phyloP scores from a whole-genome alignment of 1,140 invertebrate species.

The Scaptomyza hsui region DNA sequence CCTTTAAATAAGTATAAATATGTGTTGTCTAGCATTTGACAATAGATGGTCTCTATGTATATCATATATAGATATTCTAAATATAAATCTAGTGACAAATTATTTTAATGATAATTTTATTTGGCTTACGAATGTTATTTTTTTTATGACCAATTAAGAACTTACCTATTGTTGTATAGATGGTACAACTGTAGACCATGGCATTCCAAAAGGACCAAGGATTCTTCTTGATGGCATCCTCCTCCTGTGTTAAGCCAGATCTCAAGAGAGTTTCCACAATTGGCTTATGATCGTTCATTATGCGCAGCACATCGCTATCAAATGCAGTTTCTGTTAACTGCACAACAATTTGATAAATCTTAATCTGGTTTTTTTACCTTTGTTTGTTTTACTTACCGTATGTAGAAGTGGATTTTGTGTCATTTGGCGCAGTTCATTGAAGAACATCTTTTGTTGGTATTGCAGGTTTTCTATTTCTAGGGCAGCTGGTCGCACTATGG shows the following conservation, averaged over 20 bases:
- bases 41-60: neutral
- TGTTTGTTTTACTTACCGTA: slow-evolving; percentile 29
- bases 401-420: slow-evolving; percentile 17
- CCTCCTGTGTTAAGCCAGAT: slow-evolving; percentile 31
- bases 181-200: slow-evolving; percentile 95
- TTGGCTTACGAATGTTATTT: neutral
- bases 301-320: slow-evolving; percentile 42
- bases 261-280: slow-evolving; percentile 58
- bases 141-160: slow-evolving; percentile 25
- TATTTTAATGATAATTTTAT: neutral
- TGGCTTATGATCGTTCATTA: slow-evolving; percentile 51
- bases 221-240: slow-evolving; percentile 63
- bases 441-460: slow-evolving; percentile 52
- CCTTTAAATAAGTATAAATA: slow-evolving; percentile 25
- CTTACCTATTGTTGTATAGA: slow-evolving; percentile 97
- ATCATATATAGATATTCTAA: neutral
- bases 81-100: slow-evolving; percentile 7
- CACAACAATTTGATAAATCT: neutral
- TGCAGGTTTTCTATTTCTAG: slow-evolving; percentile 32
- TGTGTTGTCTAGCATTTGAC: slow-evolving; percentile 23
- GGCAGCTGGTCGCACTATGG: slow-evolving; percentile 7
- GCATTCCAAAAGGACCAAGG: slow-evolving; percentile 96
- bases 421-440: slow-evolving; percentile 42
- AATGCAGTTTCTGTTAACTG: slow-evolving; percentile 37
- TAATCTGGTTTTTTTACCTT: neutral